phyloP scores from a whole-genome alignment of 2,113 vertebrate genomes.

The Ploceus nigricollis region DNA sequence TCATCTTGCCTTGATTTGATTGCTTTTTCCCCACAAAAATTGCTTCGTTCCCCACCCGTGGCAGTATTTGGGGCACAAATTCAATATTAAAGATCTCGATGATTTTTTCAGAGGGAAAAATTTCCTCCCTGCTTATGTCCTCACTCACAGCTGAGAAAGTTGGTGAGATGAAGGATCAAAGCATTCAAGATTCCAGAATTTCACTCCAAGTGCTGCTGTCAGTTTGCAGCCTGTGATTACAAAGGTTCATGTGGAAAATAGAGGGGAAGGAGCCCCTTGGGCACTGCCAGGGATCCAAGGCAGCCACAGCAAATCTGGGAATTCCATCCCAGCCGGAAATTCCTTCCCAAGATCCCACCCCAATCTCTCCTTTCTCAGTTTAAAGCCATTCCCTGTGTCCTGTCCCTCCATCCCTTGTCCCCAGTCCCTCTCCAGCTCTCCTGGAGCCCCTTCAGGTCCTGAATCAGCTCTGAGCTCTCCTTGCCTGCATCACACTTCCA shows the following conservation, averaged over 20 bases:
- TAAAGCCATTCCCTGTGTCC: background rate
- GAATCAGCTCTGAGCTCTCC: background rate
- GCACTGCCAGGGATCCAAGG: background rate
- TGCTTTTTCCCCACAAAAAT: background rate
- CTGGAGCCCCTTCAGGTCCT: background rate
- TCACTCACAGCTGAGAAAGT: background rate
- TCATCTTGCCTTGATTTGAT: background rate
- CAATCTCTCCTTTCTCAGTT: background rate
- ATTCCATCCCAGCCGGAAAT: background rate
- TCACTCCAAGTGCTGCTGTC: background rate
- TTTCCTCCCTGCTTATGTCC: background rate
- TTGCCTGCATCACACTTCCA: too few relatives aligned
- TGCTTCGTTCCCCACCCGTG: background rate
- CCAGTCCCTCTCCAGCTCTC: background rate
- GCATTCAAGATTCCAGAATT: background rate
- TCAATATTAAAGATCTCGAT: background rate
- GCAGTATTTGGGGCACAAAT: background rate
- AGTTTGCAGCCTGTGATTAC: background rate
- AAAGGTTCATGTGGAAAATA: fast-evolving
- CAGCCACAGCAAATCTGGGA: background rate
- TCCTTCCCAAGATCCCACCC: background rate
- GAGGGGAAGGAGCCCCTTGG: background rate
- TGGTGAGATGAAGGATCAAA: background rate
- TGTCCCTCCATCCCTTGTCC: background rate
- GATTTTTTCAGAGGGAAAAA: background rate